These are phyloP conservation scores for Biston betularia DNA, from an alignment of 2,888 invertebrate species.

Conservation along the genomic window DNA sequence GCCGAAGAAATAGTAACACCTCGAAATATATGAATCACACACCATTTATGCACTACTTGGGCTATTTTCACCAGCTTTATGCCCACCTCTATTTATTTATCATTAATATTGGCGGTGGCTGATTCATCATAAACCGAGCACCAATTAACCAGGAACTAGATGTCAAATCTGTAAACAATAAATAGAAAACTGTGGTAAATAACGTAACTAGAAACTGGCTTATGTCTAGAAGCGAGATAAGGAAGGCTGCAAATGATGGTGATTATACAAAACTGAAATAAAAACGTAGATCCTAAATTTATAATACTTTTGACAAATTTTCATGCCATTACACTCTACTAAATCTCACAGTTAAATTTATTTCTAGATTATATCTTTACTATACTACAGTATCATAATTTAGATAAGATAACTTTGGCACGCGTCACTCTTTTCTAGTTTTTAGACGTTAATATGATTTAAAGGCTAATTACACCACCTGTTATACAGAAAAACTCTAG, in stretches of 20 bases:
- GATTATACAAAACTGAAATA: too few relatives aligned
- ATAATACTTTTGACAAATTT: background rate
- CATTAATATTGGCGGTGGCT: too few relatives aligned
- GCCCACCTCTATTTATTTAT: background rate
- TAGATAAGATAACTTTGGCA: constrained; percentile 17
- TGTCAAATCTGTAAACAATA: too few relatives aligned
- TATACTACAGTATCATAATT: constrained; percentile 1
- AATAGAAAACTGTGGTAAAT: too few relatives aligned
- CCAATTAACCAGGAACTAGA: too few relatives aligned
- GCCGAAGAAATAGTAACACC: constrained; percentile 72
- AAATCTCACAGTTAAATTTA: background rate
- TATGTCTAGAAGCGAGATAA: too few relatives aligned
- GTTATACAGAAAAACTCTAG: too few relatives aligned
- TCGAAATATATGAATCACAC: constrained; percentile 59
- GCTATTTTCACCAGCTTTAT: background rate
- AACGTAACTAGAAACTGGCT: too few relatives aligned
- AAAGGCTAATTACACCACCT: background rate
- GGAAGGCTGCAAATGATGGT: too few relatives aligned
- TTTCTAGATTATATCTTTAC: constrained; percentile 10
- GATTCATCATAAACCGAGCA: too few relatives aligned
- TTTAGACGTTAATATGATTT: background rate
- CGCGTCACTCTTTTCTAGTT: background rate
- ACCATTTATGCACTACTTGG: constrained; percentile 6
- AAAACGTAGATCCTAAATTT: too few relatives aligned
- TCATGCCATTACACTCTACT: background rate